Evolutionary conservation across 2,888 invertebrate genomes (phyloP), one percentile per base, ranked within the genome.

Genomic region (Craniophora ligustri): DNA sequence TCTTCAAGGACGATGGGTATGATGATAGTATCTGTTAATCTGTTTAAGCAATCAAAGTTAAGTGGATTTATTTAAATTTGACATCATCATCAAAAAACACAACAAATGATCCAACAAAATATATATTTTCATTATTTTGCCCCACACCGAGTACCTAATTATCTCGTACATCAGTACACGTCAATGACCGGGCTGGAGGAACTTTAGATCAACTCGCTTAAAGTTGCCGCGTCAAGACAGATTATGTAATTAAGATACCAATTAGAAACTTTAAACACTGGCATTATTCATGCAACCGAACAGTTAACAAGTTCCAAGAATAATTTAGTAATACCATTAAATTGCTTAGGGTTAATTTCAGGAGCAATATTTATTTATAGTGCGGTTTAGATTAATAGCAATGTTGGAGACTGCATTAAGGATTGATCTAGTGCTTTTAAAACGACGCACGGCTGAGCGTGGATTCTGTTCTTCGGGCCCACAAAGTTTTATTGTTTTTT

Each of bases 191-290:
- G 36, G 38, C 45, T 36, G 49, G 46, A 31, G 38, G 41, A 47
- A 31, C 45, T 41, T 35, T 15, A 11, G 62, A 48, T 59, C 14
- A 41, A 51, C 26, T 51, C 39, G n/a, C 44, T 44, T 19, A 60
- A 67, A 72, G 57, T 72, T 61, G 16, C 8, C 30, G 36, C 50
- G 58, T 42, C 31, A 61, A 67, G 68, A 67, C 46, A 34, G 65
- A 67, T 70, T 71, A 72, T 47, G 55, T 72, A 65, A 67, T 70
- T 65, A 58, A 72, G 50, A 61, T 56, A 56, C 48, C 58, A 65
- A 67, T 71, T 65, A 61, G 53, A 61, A 70, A 70, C 57, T 70
- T 71, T 51, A 38, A 55, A 57, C 64, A 55, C 36, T 35, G 35
- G 38, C 21, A 49, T 64, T 47, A 49, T 55, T 51, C 51, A 64